Evolutionary conservation across 2,888 invertebrate species (phyloP).

Genomic region (Holacanthella duospinosa): DNA sequence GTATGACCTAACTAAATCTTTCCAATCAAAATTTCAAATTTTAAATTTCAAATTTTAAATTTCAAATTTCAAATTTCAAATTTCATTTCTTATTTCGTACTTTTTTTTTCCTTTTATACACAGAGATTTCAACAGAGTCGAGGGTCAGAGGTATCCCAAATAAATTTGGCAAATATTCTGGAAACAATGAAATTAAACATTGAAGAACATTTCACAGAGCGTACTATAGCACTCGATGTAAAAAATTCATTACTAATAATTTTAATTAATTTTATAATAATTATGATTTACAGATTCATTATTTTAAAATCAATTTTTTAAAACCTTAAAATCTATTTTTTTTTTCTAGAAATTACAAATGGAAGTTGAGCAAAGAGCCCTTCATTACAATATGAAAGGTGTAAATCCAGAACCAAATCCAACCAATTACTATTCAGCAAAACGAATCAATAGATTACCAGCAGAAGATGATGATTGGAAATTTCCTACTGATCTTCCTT

Average conservation of each 20-base stretch:
- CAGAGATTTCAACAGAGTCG: constrained; percentile 5
- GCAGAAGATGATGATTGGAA: background rate
- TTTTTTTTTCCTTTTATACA: constrained; percentile 32
- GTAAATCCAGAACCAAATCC: constrained; percentile 43
- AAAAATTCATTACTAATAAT: constrained; percentile 38
- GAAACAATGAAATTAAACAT: constrained; percentile 69
- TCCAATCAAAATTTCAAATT: background rate
- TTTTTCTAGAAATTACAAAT: constrained; percentile 25
- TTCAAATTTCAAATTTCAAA: too few species aligned
- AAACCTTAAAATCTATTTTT: background rate
- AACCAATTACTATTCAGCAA: constrained; percentile 45
- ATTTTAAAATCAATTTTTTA: background rate
- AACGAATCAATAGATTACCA: constrained; percentile 51
- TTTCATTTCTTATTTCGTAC: too few species aligned
- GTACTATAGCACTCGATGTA: constrained; percentile 79
- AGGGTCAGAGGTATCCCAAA: background rate
- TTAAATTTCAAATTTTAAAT: background rate
- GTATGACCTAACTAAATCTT: background rate
- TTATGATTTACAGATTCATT: background rate
- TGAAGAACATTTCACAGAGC: constrained; percentile 70
- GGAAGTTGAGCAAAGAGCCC: constrained; percentile 30
- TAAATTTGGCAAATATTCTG: constrained; percentile 51
- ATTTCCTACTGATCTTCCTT: background rate
- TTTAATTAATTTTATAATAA: constrained; percentile 4
- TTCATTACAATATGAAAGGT: constrained; percentile 73